These are phyloP conservation scores for Carassius gibelio DNA, from an alignment of 2,113 vertebrate genomes.

Conservation along the genomic window DNA sequence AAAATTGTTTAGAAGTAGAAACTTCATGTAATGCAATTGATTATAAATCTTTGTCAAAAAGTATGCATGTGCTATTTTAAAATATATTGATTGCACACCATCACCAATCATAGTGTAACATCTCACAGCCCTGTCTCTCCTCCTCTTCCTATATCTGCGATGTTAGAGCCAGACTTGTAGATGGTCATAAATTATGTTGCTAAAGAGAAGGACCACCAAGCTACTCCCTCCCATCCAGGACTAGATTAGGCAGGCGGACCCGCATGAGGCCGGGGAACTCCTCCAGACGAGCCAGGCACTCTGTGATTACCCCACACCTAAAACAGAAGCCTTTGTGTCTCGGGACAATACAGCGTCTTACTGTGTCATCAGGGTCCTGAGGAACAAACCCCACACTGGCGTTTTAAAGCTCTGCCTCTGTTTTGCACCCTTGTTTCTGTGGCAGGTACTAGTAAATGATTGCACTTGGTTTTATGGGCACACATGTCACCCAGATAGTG, in stretches of 20 bases:
- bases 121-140: constrained; percentile 5
- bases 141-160: constrained; percentile 23
- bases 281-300: constrained; percentile 59
- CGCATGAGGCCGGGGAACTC: constrained; percentile 65
- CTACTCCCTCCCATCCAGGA: constrained; percentile 55
- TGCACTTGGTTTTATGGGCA: constrained; percentile 63
- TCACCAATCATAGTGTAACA: background rate
- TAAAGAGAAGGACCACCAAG: constrained; percentile 69
- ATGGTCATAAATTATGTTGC: constrained; percentile 69
- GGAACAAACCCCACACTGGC: constrained; percentile 71
- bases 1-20: too few species aligned
- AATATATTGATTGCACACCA: background rate
- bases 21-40: too few species aligned
- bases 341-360: constrained; percentile 70
- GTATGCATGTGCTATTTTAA: too few species aligned
- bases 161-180: constrained; percentile 46
- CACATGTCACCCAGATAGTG: constrained; percentile 55
- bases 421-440: constrained; percentile 59
- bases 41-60: too few species aligned
- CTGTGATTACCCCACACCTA: constrained; percentile 69
- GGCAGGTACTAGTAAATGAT: constrained; percentile 72
- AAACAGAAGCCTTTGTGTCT: constrained; percentile 73
- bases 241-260: constrained; percentile 64
- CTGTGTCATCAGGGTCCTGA: constrained; percentile 69
- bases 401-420: constrained; percentile 58